A percentile compares a stretch with the other conserved stretches of the same genome.
Conservation (phyloP, 1,140 invertebrate species). For the Octopus sinensis region DNA sequence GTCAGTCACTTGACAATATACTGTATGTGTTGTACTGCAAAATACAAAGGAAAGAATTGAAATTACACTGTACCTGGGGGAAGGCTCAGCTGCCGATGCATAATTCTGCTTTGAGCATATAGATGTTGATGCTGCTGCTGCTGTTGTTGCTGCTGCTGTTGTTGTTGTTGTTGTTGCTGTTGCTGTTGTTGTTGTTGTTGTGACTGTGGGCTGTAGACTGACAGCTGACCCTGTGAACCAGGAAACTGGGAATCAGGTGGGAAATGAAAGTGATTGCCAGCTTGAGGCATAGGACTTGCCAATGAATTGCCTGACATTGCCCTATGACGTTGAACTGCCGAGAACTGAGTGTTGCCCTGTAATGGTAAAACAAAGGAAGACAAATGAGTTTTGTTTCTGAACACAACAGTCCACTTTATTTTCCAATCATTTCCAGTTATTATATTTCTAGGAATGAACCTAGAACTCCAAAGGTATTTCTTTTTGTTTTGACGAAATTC, state of each 20-base stretch:
- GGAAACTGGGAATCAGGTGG: conserved; percentile 36
- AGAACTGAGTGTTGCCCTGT: conserved; percentile 36
- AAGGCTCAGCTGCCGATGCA: conserved; percentile 46
- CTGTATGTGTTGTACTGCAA: neutral
- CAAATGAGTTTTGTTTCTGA: too few relatives aligned
- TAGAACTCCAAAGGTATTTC: too few relatives aligned
- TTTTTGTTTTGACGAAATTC: too few relatives aligned
- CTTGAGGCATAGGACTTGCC: conserved; percentile 30
- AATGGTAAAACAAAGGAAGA: neutral
- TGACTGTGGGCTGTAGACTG: conserved; percentile 26
- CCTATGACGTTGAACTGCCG: conserved; percentile 37
- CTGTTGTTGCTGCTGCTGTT: conserved; percentile 22
- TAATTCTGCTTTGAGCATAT: conserved; percentile 35
- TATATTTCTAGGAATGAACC: too few relatives aligned
- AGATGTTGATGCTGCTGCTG: conserved; percentile 28
- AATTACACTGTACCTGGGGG: conserved; percentile 27
- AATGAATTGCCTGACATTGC: conserved; percentile 45
- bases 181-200: conserved; percentile 21
- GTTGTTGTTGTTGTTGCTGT: conserved; percentile 26
- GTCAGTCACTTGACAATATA: neutral
- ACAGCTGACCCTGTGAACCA: conserved; percentile 31
- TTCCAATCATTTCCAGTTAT: too few relatives aligned
- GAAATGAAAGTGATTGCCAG: conserved; percentile 38
- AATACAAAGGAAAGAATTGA: neutral
- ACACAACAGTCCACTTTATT: too few relatives aligned